A percentile compares a stretch with the other conserved stretches of the same genome.
These are phyloP conservation scores for Myotis brandtii DNA, from an alignment of 2,113 vertebrate species.

Conservation along the genomic window DNA sequence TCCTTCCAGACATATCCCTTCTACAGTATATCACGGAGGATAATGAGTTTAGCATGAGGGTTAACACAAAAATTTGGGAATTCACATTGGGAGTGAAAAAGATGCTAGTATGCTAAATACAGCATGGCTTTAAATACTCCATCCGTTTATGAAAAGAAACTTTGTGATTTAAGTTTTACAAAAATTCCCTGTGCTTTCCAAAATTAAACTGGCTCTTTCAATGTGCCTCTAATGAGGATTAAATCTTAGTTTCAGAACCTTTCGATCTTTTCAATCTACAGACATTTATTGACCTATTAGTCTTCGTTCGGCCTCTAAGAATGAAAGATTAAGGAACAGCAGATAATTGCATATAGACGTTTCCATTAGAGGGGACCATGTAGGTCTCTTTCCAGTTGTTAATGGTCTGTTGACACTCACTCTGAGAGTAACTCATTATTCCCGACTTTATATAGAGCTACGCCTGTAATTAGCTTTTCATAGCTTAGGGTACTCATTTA, in stretches of 20 bases:
- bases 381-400: slow-evolving; percentile 49
- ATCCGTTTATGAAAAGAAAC: slow-evolving; percentile 9
- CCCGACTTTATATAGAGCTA: neutral
- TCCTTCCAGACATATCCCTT: neutral
- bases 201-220: neutral
- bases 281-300: slow-evolving; percentile 65
- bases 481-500: neutral
- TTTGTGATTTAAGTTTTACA: neutral
- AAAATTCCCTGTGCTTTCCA: neutral
- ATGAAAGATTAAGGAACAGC: slow-evolving; percentile 66
- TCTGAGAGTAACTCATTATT: slow-evolving; percentile 35
- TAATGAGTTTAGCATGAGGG: neutral
- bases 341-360: slow-evolving; percentile 72
- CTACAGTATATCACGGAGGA: neutral
- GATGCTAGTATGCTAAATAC: neutral
- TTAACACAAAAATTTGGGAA: slow-evolving; percentile 8
- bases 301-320: slow-evolving; percentile 57
- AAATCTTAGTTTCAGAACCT: slow-evolving; percentile 52
- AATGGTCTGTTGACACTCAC: slow-evolving; percentile 54
- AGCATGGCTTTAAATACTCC: neutral
- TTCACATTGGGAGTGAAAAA: neutral
- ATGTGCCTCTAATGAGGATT: slow-evolving; percentile 38
- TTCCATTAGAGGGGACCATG: slow-evolving; percentile 55
- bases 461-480: slow-evolving; percentile 30
- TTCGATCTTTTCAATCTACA: slow-evolving; percentile 60